Percentiles rank a stretch among this genome's conserved stretches.
These are phyloP conservation scores for Erythrocebus patas DNA, from an alignment of 2,113 vertebrate genomes.

Conservation along the genomic window DNA sequence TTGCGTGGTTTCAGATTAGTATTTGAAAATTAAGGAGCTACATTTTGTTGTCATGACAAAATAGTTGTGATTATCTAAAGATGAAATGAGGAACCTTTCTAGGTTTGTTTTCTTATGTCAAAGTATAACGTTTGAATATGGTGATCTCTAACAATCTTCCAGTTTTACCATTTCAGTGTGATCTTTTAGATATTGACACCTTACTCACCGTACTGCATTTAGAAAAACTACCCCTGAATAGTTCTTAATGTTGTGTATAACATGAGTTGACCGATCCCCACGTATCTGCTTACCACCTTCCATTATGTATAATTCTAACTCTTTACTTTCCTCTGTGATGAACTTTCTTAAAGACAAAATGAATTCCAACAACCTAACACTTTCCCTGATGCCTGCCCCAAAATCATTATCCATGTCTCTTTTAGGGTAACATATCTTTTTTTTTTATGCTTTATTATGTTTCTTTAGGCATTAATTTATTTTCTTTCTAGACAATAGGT, in stretches of 20 bases:
- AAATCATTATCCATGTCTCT: neutral
- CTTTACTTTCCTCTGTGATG: neutral
- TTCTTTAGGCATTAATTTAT: neutral
- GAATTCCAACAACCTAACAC: neutral
- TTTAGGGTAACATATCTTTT: neutral
- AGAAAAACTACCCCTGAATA: neutral
- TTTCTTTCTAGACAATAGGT: neutral
- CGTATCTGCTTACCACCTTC: neutral
- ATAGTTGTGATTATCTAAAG: neutral
- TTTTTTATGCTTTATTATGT: neutral
- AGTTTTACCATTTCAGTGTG: neutral
- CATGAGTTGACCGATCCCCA: neutral
- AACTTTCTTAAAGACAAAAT: constrained; percentile 1
- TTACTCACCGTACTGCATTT: neutral
- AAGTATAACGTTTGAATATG: neutral
- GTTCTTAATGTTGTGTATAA: neutral
- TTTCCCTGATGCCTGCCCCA: neutral
- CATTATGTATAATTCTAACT: neutral
- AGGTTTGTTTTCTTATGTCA: neutral
- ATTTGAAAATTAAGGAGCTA: neutral
- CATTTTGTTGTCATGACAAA: neutral
- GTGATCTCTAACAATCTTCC: neutral
- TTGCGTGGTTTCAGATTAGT: neutral
- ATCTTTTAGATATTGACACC: neutral
- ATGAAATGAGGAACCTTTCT: neutral